phyloP scores from a whole-genome alignment of 2,797 vertebrate genomes.

The Mycteria americana region DNA sequence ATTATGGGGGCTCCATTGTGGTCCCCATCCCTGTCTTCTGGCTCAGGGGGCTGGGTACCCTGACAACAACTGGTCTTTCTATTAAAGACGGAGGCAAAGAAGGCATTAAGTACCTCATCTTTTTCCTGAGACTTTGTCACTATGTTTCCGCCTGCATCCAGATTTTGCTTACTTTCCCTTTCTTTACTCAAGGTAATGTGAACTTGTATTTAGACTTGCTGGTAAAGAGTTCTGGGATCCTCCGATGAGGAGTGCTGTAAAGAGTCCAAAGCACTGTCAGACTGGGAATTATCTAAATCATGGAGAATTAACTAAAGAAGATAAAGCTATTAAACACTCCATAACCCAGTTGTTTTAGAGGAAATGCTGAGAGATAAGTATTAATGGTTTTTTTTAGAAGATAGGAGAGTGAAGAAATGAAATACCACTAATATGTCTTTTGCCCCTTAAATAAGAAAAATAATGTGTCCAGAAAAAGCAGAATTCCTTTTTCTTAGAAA shows the following conservation, averaged over 20 bases:
- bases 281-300: constrained; percentile 2
- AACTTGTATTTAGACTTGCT: neutral
- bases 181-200: neutral
- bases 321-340: constrained; percentile 19
- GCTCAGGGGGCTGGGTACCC: neutral
- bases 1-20: neutral
- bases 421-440: neutral
- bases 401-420: neutral
- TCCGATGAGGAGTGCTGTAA: neutral
- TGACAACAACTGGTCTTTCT: neutral
- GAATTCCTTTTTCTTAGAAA: neutral
- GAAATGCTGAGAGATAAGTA: neutral
- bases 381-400: neutral
- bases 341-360: neutral
- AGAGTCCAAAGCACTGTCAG: neutral
- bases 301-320: constrained; percentile 15
- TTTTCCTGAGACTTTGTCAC: neutral
- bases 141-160: neutral
- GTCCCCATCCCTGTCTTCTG: neutral
- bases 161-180: neutral
- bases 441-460: neutral
- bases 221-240: neutral
- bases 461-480: neutral
- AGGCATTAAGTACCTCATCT: neutral
- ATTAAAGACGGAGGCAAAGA: neutral